These are phyloP conservation scores for Lanius ludovicianus DNA, from an alignment of 2,113 vertebrate species.

Conservation along the genomic window DNA sequence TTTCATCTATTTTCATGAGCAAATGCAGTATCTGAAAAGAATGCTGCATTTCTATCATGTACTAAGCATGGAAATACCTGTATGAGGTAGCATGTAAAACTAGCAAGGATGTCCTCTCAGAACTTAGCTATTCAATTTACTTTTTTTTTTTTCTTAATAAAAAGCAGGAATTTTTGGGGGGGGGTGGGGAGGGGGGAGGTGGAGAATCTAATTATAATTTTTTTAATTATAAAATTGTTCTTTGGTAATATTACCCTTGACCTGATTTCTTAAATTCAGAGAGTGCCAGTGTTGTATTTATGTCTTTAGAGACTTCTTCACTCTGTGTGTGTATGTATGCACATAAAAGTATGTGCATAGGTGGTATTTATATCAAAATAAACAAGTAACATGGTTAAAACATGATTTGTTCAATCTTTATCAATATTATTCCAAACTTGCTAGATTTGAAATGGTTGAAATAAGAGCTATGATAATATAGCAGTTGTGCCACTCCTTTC, in stretches of 20 bases:
- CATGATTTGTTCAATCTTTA: not conserved
- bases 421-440: not conserved
- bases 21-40: not conserved
- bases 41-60: not conserved
- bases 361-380: not conserved
- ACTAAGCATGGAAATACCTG: not conserved
- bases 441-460: not conserved
- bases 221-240: constrained; percentile 62
- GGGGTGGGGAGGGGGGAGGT: rapidly evolving
- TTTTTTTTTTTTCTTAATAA: constrained; percentile 12
- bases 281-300: not conserved
- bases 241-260: constrained; percentile 32
- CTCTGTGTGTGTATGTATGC: not conserved
- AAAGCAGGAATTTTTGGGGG: not conserved
- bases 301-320: not conserved
- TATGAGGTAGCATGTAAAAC: not conserved
- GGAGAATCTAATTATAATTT: constrained; percentile 45
- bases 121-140: not conserved
- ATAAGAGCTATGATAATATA: rapidly evolving
- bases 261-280: constrained; percentile 37
- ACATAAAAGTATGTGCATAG: not conserved
- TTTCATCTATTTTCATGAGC: not conserved
- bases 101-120: constrained; percentile 17
- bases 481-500: not conserved
- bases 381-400: not conserved